Percentiles rank a stretch among this genome's conserved stretches.
Conservation (phyloP, 2,888 invertebrate species). For the Idaea aversata region DNA sequence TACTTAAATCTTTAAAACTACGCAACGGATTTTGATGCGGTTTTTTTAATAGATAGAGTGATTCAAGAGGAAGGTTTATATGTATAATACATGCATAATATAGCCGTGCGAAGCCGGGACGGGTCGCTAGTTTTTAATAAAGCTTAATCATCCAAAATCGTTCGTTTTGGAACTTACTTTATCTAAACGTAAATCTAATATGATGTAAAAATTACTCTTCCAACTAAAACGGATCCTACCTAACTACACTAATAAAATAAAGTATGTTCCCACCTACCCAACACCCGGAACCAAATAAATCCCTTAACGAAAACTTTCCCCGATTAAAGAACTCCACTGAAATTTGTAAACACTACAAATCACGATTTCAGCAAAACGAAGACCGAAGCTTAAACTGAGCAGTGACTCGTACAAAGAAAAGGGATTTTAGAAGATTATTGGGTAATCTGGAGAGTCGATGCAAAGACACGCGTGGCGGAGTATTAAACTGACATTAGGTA, state of each 20-base stretch:
- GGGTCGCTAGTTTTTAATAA: too few relatives aligned
- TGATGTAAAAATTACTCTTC: too few relatives aligned
- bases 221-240: not conserved
- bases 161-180: too few relatives aligned
- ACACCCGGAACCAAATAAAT: conserved; percentile 1
- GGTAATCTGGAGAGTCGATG: conserved; percentile 64
- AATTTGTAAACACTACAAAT: conserved; percentile 42
- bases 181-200: too few relatives aligned
- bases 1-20: too few relatives aligned
- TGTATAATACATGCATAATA: too few relatives aligned
- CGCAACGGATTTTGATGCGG: too few relatives aligned
- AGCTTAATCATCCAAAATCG: too few relatives aligned
- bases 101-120: too few relatives aligned
- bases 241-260: not conserved
- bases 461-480: conserved; percentile 62
- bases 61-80: too few relatives aligned
- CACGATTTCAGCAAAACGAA: conserved; percentile 52
- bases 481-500: conserved; percentile 69
- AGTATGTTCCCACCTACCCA: not conserved
- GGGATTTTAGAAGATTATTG: conserved; percentile 48
- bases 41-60: too few relatives aligned
- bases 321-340: not conserved
- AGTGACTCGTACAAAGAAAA: conserved; percentile 67
- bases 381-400: conserved; percentile 42
- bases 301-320: not conserved